phyloP scores from a whole-genome alignment of 2,113 vertebrate species.

The Protomyctophum bolini region DNA sequence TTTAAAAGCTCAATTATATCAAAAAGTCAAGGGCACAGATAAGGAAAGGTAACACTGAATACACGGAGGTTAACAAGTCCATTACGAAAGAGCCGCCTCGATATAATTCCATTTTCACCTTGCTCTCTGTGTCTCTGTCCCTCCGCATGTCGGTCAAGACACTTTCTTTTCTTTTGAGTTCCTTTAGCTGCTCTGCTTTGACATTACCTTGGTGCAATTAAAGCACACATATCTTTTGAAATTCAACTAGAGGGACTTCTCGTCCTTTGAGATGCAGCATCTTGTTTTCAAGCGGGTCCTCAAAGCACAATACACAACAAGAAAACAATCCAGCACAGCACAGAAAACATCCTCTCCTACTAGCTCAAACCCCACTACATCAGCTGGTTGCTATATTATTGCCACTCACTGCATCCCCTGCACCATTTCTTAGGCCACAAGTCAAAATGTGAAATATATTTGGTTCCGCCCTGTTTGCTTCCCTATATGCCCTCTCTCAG shows the following conservation, averaged over 20 bases:
- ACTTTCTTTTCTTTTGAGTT: constrained; percentile 51
- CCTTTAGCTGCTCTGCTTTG: constrained; percentile 34
- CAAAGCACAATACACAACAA: too few species aligned
- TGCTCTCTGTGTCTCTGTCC: constrained; percentile 46
- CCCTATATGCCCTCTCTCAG: constrained; percentile 3
- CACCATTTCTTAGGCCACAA: background rate
- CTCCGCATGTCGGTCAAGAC: constrained; percentile 44
- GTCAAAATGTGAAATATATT: background rate
- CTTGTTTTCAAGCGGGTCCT: too few species aligned
- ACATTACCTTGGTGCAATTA: constrained; percentile 24
- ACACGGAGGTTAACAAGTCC: constrained; percentile 61
- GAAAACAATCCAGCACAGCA: too few species aligned
- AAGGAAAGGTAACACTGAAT: constrained; percentile 67
- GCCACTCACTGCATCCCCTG: too few species aligned
- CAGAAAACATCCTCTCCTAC: too few species aligned
- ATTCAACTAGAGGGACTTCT: background rate
- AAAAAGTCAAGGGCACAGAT: constrained; percentile 66
- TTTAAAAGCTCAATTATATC: constrained; percentile 71
- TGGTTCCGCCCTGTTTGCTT: constrained; percentile 6
- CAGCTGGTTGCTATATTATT: too few species aligned
- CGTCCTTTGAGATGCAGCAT: background rate
- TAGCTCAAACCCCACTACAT: too few species aligned
- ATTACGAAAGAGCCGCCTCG: constrained; percentile 55
- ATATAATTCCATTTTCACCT: constrained; percentile 67
- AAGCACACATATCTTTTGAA: constrained; percentile 36